A percentile compares a stretch with the other conserved stretches of the same genome.
These are phyloP conservation scores for Drosophila affinis DNA, from an alignment of 2,888 invertebrate genomes.

Conservation along the genomic window DNA sequence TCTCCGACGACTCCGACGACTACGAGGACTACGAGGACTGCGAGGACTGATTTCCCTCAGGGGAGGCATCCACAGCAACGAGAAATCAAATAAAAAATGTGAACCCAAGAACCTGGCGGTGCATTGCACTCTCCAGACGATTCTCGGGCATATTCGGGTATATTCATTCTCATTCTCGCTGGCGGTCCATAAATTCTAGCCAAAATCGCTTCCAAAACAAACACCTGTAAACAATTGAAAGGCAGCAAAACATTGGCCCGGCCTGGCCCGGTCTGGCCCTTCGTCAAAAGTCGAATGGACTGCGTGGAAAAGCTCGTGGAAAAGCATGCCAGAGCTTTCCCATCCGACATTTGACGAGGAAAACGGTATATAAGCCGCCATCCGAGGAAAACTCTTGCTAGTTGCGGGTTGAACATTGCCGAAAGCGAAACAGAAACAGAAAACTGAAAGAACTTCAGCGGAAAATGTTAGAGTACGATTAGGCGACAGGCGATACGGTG, in stretches of 20 bases:
- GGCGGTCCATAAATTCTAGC: slow-evolving; percentile 25
- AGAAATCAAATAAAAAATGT: slow-evolving; percentile 16
- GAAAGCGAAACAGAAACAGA: slow-evolving; percentile 28
- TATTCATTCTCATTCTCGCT: not conserved
- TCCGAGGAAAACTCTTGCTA: slow-evolving; percentile 63
- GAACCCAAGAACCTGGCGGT: slow-evolving; percentile 11
- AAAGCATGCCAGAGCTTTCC: slow-evolving; percentile 46
- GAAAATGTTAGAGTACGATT: slow-evolving; percentile 31
- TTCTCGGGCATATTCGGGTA: not conserved
- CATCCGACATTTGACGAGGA: slow-evolving; percentile 66
- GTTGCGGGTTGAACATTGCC: slow-evolving; percentile 71
- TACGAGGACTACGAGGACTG: not conserved
- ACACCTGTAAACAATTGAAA: slow-evolving; percentile 74
- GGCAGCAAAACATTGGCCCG: slow-evolving; percentile 37
- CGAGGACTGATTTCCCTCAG: not conserved
- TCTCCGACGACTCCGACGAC: not conserved
- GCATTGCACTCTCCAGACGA: slow-evolving; percentile 27
- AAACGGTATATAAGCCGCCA: slow-evolving; percentile 66
- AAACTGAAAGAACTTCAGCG: not conserved
- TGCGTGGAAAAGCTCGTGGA: slow-evolving; percentile 37
- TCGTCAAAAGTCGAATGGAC: slow-evolving; percentile 18
- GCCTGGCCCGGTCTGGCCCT: slow-evolving; percentile 23
- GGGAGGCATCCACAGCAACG: not conserved
- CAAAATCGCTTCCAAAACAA: slow-evolving; percentile 58
- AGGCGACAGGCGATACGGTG: slow-evolving; percentile 17